phyloP scores from a whole-genome alignment of 2,113 vertebrate species.

The Bos javanicus region DNA sequence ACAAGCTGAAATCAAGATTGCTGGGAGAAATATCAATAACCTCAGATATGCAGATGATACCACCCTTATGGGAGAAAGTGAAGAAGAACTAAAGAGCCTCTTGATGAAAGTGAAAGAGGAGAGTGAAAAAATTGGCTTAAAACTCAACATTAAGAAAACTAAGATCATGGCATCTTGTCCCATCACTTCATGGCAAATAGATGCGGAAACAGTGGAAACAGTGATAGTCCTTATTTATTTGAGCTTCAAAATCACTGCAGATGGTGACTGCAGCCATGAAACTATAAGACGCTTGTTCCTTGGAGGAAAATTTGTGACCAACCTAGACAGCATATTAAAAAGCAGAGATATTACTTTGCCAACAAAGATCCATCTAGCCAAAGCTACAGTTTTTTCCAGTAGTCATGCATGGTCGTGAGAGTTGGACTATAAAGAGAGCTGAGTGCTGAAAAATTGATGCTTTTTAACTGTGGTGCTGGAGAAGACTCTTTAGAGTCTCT shows the following conservation, averaged over 20 bases:
- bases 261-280: not conserved
- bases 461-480: not conserved
- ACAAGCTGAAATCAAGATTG: not conserved
- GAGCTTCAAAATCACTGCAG: not conserved
- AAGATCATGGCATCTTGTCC: not conserved
- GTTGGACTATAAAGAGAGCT: not conserved
- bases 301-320: not conserved
- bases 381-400: not conserved
- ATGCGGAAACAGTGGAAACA: not conserved
- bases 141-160: not conserved
- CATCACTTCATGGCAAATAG: not conserved
- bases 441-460: fast-evolving
- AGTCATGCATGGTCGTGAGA: not conserved
- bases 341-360: not conserved
- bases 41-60: not conserved
- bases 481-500: not conserved
- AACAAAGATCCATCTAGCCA: not conserved
- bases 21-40: not conserved
- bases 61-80: not conserved
- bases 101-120: not conserved
- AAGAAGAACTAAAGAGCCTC: not conserved
- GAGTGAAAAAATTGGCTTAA: not conserved
- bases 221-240: not conserved
- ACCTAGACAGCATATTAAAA: not conserved
- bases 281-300: not conserved